Evolutionary conservation across 2,113 vertebrate species (phyloP).

Genomic region (Scytalopus superciliaris): DNA sequence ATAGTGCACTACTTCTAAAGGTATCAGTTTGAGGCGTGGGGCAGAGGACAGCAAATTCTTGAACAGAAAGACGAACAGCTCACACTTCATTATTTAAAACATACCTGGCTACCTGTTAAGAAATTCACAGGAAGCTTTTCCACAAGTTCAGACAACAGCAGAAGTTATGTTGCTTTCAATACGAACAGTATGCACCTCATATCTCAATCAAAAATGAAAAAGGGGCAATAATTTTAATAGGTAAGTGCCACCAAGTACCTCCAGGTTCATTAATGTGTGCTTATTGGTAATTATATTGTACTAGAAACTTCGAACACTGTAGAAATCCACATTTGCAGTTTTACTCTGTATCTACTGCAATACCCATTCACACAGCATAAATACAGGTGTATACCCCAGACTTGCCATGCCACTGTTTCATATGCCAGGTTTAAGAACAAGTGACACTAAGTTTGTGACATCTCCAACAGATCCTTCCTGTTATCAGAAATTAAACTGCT

Average conservation of each 20-base stretch:
- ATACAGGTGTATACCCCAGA: accelerated
- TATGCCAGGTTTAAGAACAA: background rate
- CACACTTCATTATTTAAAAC: background rate
- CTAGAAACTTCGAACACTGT: background rate
- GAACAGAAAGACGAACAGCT: background rate
- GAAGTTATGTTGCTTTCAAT: background rate
- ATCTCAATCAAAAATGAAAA: background rate
- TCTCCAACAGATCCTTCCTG: background rate
- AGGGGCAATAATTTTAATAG: background rate
- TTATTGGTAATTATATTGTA: background rate
- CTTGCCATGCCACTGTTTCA: background rate
- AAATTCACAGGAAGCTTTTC: background rate
- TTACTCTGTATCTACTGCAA: background rate
- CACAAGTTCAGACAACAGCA: background rate
- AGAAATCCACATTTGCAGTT: background rate
- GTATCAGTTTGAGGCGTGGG: too few species aligned
- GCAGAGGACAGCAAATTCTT: background rate
- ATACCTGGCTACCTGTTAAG: background rate
- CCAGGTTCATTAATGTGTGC: background rate
- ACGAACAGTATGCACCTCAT: background rate
- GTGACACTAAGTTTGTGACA: background rate
- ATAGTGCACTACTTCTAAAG: background rate
- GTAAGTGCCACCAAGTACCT: background rate
- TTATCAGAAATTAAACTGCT: background rate
- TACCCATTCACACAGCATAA: background rate